phyloP scores from a whole-genome alignment of 2,888 invertebrate species.

The Pristionchus arcanus region DNA sequence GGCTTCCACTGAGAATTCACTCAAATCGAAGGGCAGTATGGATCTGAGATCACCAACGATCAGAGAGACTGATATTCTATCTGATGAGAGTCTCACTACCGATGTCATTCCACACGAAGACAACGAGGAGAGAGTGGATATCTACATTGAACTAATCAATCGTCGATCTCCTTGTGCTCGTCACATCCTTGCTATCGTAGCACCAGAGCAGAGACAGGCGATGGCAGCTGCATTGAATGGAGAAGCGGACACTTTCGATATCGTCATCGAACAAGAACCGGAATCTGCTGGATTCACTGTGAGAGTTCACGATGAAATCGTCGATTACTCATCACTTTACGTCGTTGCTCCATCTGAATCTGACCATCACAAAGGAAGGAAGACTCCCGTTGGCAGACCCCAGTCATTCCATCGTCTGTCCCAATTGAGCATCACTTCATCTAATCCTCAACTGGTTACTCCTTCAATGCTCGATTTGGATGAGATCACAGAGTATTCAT shows the following conservation, averaged over 20 bases:
- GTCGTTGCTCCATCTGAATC: not conserved
- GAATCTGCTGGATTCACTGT: constrained; percentile 64
- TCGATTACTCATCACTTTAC: constrained; percentile 66
- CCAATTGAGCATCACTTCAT: constrained; percentile 42
- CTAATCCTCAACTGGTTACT: constrained; percentile 42
- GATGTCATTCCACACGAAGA: constrained; percentile 49
- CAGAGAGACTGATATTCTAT: constrained; percentile 73
- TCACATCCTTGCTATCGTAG: constrained; percentile 62
- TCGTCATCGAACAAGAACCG: constrained; percentile 69
- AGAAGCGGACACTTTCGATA: constrained; percentile 65
- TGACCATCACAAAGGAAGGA: not conserved
- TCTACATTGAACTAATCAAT: constrained; percentile 56
- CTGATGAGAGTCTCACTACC: constrained; percentile 61
- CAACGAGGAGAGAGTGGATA: constrained; percentile 55
- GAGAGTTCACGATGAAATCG: constrained; percentile 66
- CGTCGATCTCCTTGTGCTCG: constrained; percentile 58
- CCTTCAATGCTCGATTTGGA: constrained; percentile 51
- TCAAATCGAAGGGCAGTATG: constrained; percentile 20
- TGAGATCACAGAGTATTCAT: constrained; percentile 40
- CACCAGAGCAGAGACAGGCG: constrained; percentile 57
- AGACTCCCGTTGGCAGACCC: not conserved
- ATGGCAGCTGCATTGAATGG: constrained; percentile 63
- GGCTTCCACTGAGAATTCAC: constrained; percentile 60
- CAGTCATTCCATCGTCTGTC: constrained; percentile 47
- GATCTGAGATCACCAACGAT: constrained; percentile 58